These are phyloP conservation scores for Rhingia campestris DNA, from an alignment of 2,888 invertebrate species.

Conservation along the genomic window DNA sequence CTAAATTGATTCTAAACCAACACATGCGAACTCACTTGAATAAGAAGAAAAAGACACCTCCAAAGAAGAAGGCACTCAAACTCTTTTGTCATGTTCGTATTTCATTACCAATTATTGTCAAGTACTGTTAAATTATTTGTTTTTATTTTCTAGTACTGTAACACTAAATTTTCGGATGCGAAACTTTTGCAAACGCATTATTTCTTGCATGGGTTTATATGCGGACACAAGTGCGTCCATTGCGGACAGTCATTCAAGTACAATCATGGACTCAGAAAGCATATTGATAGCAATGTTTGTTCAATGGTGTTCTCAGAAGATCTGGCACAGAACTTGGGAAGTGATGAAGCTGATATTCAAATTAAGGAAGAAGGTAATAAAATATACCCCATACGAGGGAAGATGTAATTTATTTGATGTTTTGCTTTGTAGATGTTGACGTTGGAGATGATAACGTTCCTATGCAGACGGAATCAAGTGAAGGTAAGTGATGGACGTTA, in stretches of 20 bases:
- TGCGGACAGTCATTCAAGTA: neutral
- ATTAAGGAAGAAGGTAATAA: neutral
- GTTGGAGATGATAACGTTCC: too few species aligned
- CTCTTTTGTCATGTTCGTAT: neutral
- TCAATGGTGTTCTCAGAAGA: neutral
- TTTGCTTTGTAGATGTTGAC: too few species aligned
- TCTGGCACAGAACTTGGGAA: neutral
- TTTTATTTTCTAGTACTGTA: neutral
- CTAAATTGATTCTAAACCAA: neutral
- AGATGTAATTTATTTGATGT: neutral
- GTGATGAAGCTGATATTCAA: neutral
- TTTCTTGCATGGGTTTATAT: neutral
- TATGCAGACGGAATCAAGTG: too few species aligned
- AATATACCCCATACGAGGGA: neutral
- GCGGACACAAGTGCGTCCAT: neutral
- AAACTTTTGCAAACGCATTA: neutral
- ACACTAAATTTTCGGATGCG: neutral
- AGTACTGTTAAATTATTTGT: neutral
- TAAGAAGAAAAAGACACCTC: neutral
- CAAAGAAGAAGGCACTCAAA: neutral
- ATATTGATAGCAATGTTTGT: neutral
- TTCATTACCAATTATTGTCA: too few species aligned
- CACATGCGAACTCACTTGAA: neutral
- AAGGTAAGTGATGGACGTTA: too few species aligned
- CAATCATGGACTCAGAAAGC: neutral